Percentiles rank a stretch among this genome's conserved stretches.
Evolutionary conservation across 2,888 invertebrate genomes (phyloP).

Genomic region (Pseudoips prasinana): DNA sequence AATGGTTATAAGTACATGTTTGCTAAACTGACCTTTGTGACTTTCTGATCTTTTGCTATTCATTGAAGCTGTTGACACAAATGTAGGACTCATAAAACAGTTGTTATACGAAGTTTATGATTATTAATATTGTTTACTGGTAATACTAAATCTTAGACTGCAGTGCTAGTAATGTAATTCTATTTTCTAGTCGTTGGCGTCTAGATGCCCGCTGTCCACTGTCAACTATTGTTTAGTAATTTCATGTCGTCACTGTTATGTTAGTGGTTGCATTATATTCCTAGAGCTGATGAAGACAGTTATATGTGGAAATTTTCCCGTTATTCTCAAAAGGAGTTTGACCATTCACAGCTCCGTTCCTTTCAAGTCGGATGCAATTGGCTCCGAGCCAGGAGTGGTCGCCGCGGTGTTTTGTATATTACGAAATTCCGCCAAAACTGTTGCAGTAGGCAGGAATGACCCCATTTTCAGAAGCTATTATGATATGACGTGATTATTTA

Average conservation of each 20-base stretch:
- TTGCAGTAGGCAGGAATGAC: conserved; percentile 66
- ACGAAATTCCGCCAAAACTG: conserved; percentile 77
- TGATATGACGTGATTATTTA: conserved; percentile 36
- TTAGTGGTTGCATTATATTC: too few relatives aligned
- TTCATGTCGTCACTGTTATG: too few relatives aligned
- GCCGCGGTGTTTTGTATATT: conserved; percentile 67
- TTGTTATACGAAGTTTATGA: background rate
- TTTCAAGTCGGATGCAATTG: conserved; percentile 54
- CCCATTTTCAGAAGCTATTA: conserved; percentile 52
- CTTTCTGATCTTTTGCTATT: conserved; percentile 21
- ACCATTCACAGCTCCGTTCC: conserved; percentile 31
- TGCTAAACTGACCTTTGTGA: conserved; percentile 28
- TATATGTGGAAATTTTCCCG: background rate
- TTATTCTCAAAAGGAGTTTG: conserved; percentile 37
- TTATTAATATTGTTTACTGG: background rate
- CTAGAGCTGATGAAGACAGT: too few relatives aligned
- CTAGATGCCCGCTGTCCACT: too few relatives aligned
- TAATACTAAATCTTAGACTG: too few relatives aligned
- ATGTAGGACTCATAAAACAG: conserved; percentile 3
- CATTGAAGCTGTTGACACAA: conserved; percentile 20
- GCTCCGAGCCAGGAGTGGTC: conserved; percentile 55
- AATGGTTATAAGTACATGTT: conserved; percentile 6
- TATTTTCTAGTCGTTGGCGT: too few relatives aligned
- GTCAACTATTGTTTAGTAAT: too few relatives aligned
- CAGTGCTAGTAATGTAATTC: too few relatives aligned